Evolutionary conservation across 2,888 invertebrate genomes (phyloP), one percentile per base, ranked within the genome.

Genomic region (Helleia helle): DNA sequence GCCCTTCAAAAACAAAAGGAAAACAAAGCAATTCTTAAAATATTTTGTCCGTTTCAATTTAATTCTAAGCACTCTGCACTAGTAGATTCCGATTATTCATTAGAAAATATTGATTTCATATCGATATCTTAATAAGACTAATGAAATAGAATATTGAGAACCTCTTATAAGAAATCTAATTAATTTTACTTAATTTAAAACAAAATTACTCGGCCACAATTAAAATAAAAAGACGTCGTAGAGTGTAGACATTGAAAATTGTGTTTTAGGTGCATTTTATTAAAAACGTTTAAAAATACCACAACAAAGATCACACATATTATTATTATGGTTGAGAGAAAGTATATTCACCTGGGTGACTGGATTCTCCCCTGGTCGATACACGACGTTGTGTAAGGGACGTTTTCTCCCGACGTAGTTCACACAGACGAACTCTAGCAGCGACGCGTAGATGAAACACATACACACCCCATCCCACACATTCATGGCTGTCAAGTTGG

Each of bases 401-500:
- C 95, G 86, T 71, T 95, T 96, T 44, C 96, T 89, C 49, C 96
- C 96, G 51, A 96, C 94, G 81, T 96, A 96, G 87, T 96, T 96
- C 65, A 96, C 96, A 80, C 95, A 95, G 40, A 96, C 96, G 76
- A 96, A 96, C 81, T 96, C 96, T 59, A 96, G 88, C 44, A 96
- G 88, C 39, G 95, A 95, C 45, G 96, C 96, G 86, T 96, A 96
- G 74, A 96, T 96, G 88, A 96, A 96, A 80, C 95, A 96, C 96
- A 96, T 96, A 77, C 96, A 96, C 51, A 96, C 96, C 46, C 96
- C 96, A 73, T 96, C 96, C 96, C 96, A 96, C 38, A 96, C 94
- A 85, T 96, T 96, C 96, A 96, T 96, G 30, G 96, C 96, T 41
- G 95, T 95, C 61, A 96, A 80, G 79, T 96, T 96, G 40, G 96